A percentile compares a stretch with the other conserved stretches of the same genome.
Evolutionary conservation across 2,113 vertebrate species (phyloP).

Genomic region (Perca schrenkii): DNA sequence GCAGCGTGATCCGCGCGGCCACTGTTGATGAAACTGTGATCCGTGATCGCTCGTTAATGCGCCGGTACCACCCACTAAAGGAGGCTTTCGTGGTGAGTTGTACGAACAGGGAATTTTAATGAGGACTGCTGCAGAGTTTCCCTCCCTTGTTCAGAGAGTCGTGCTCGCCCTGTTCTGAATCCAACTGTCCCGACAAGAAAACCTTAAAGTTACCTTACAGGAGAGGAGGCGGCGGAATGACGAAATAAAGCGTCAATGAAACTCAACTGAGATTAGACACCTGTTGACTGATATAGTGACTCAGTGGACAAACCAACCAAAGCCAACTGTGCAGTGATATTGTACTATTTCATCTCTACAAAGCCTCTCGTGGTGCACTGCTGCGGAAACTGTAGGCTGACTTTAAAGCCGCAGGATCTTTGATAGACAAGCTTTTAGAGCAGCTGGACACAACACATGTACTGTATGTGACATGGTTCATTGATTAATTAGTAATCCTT

Average conservation of each 20-base stretch:
- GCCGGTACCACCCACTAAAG: constrained; percentile 72
- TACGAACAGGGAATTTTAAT: constrained; percentile 84
- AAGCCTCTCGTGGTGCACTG: background rate
- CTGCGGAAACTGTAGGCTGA: background rate
- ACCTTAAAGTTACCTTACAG: constrained; percentile 34
- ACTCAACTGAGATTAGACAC: constrained; percentile 46
- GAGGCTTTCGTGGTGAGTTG: constrained; percentile 56
- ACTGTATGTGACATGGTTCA: background rate
- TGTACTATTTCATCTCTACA: background rate
- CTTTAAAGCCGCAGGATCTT: background rate
- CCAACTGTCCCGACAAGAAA: constrained; percentile 48
- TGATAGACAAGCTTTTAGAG: background rate
- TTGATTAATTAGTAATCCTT: background rate
- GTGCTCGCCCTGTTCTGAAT: constrained; percentile 46
- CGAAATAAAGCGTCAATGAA: constrained; percentile 7
- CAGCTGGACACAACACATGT: background rate
- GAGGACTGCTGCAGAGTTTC: constrained; percentile 80
- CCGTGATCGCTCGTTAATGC: constrained; percentile 38
- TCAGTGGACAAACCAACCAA: background rate
- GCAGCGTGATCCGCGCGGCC: constrained; percentile 28
- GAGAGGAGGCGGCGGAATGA: constrained; percentile 19
- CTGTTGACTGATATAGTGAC: constrained; percentile 58
- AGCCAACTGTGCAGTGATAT: background rate
- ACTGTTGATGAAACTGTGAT: constrained; percentile 26
- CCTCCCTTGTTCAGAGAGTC: constrained; percentile 57